phyloP scores from a whole-genome alignment of 2,888 invertebrate species.

The Cephus rjabovi region DNA sequence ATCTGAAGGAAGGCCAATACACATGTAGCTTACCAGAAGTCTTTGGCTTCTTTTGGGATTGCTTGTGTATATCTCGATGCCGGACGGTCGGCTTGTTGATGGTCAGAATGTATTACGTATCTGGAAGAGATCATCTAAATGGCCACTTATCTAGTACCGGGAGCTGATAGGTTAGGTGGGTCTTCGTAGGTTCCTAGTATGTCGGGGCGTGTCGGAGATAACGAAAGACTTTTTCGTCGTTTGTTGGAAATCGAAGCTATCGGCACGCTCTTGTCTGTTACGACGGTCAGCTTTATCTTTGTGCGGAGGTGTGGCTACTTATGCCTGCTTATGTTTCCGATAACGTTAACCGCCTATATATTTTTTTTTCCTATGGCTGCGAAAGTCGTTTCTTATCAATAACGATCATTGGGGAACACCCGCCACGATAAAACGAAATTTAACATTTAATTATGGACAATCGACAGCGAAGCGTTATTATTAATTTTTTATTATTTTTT shows the following conservation, averaged over 20 bases:
- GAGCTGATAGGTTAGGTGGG: slow-evolving; percentile 33
- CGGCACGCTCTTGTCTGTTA: slow-evolving; percentile 14
- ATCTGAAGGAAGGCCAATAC: background rate
- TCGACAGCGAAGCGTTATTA: background rate
- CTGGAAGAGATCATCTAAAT: slow-evolving; percentile 48
- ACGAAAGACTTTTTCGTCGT: slow-evolving; percentile 39
- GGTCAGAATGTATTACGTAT: slow-evolving; percentile 25
- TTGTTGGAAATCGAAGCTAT: slow-evolving; percentile 51
- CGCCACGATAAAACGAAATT: background rate
- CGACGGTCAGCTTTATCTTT: slow-evolving; percentile 5
- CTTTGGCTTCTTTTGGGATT: background rate
- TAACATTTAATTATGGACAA: background rate
- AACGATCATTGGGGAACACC: background rate
- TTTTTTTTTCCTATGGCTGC: background rate
- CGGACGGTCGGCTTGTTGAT: background rate
- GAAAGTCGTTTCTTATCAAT: background rate
- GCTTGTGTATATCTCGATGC: background rate
- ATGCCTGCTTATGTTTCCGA: slow-evolving; percentile 1
- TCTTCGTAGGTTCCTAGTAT: slow-evolving; percentile 41
- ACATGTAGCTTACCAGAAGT: background rate
- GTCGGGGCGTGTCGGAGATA: slow-evolving; percentile 58
- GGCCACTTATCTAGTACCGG: slow-evolving; percentile 51
- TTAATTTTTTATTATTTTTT: too few species aligned
- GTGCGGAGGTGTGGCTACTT: slow-evolving; percentile 5
- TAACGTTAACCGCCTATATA: background rate